Evolutionary conservation across 1,140 invertebrate genomes (phyloP).

Genomic region (Schmidtea mediterranea): DNA sequence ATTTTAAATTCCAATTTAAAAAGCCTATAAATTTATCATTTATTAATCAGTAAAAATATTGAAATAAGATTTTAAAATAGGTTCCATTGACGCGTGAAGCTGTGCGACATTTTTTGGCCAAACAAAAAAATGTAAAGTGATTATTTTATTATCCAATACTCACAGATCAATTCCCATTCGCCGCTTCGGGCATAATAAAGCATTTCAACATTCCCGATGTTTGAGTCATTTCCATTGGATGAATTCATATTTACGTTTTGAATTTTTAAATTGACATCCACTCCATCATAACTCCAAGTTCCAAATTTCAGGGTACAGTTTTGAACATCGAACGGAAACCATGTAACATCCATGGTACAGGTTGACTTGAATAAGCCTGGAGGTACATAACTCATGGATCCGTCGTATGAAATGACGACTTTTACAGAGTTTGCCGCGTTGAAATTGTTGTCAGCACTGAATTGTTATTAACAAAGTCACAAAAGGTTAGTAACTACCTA

Average conservation of each 20-base stretch:
- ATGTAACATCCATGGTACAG: constrained; percentile 2
- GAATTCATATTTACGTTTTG: constrained; percentile 29
- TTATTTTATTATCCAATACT: constrained; percentile 18
- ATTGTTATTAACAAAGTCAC: too few relatives aligned
- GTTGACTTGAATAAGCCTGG: constrained; percentile 16
- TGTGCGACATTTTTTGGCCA: too few relatives aligned
- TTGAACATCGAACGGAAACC: constrained; percentile 9
- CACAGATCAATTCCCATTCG: constrained; percentile 82
- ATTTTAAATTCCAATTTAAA: too few relatives aligned
- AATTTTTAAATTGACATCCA: constrained; percentile 53
- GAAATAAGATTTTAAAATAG: too few relatives aligned
- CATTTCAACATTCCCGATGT: constrained; percentile 23
- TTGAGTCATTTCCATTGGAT: constrained; percentile 56
- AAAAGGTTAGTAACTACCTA: too few relatives aligned
- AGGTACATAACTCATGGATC: constrained; percentile 39
- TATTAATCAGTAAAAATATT: too few relatives aligned
- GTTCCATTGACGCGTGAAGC: too few relatives aligned
- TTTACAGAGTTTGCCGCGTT: constrained; percentile 77
- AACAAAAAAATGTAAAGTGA: too few relatives aligned
- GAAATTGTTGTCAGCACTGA: constrained; percentile 87
- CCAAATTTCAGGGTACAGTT: constrained; percentile 11
- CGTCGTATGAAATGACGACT: constrained; percentile 33
- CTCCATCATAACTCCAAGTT: constrained; percentile 10
- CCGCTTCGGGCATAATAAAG: constrained; percentile 79
- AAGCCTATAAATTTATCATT: too few relatives aligned